Evolutionary conservation across 1,140 invertebrate species (phyloP).

Genomic region (Belonocnema kinseyi): DNA sequence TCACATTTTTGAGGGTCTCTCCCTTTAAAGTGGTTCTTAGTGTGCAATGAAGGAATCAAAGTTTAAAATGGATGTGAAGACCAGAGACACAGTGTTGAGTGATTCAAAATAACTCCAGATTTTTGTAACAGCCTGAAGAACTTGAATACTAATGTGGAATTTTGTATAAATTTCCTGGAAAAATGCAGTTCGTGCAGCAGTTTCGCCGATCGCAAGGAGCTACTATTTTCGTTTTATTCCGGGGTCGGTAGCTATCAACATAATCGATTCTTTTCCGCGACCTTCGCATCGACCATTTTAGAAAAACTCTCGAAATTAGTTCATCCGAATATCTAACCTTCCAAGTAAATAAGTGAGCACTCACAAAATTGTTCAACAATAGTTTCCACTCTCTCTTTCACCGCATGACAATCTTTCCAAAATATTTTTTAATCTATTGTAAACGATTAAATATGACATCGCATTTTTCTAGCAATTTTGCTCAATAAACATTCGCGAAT

Average conservation of each 20-base stretch:
- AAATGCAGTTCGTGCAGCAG: not conserved
- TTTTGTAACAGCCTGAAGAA: slow-evolving; percentile 33
- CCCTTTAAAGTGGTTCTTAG: slow-evolving; percentile 1
- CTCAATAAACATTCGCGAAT: too few species aligned
- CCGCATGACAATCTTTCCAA: not conserved
- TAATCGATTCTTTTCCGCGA: slow-evolving; percentile 12
- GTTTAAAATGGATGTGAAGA: slow-evolving; percentile 35
- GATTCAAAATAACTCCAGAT: slow-evolving; percentile 38
- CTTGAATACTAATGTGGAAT: too few species aligned
- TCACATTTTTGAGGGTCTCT: slow-evolving; percentile 1
- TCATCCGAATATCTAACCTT: not conserved
- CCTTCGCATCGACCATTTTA: slow-evolving; percentile 17
- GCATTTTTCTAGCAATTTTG: too few species aligned
- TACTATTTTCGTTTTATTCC: not conserved
- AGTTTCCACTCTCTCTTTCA: not conserved
- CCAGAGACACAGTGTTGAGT: slow-evolving; percentile 44
- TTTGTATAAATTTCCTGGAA: not conserved
- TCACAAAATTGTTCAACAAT: not conserved
- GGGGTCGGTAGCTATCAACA: not conserved
- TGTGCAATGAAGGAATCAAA: slow-evolving; percentile 36
- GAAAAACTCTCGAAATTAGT: slow-evolving; percentile 5
- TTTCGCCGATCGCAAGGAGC: too few species aligned
- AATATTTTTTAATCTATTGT: too few species aligned
- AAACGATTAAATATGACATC: too few species aligned
- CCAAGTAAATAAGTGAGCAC: not conserved